Conservation (phyloP, 2,888 invertebrate genomes). For the Lutraria lutraria region DNA sequence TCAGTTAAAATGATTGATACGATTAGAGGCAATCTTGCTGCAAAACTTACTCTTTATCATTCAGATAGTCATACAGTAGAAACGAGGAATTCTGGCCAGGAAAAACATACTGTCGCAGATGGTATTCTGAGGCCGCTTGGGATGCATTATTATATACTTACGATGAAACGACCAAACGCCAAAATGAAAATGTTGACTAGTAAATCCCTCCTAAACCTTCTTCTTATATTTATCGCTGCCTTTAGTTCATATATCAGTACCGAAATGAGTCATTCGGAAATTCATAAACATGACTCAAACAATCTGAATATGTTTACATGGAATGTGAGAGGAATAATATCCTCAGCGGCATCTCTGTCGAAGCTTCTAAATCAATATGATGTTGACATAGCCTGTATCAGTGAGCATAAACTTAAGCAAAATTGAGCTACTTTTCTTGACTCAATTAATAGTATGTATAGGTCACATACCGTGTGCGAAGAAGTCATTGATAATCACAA, state of each 20-base stretch:
- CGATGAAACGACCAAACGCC: slow-evolving; percentile 4
- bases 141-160: not conserved
- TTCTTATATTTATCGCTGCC: no score
- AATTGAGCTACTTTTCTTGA: not conserved
- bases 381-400: no score
- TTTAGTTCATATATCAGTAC: no score
- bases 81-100: not conserved
- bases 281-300: not conserved
- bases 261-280: not conserved
- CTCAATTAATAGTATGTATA: not conserved
- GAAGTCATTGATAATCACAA: not conserved
- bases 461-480: not conserved
- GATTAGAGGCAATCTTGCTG: no score
- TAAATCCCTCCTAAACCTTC: not conserved
- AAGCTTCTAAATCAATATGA: no score
- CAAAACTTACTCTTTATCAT: not conserved
- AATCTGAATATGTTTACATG: no score
- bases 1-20: not conserved
- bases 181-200: slow-evolving; percentile 1
- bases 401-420: not conserved
- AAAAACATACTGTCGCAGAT: no score
- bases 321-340: no score
- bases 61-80: not conserved
- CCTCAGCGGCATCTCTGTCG: no score
- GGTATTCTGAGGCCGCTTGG: slow-evolving; percentile 20